Evolutionary conservation across 2,888 invertebrate genomes (phyloP), one percentile per base, ranked within the genome.

Genomic region (Dioctria linearis): DNA sequence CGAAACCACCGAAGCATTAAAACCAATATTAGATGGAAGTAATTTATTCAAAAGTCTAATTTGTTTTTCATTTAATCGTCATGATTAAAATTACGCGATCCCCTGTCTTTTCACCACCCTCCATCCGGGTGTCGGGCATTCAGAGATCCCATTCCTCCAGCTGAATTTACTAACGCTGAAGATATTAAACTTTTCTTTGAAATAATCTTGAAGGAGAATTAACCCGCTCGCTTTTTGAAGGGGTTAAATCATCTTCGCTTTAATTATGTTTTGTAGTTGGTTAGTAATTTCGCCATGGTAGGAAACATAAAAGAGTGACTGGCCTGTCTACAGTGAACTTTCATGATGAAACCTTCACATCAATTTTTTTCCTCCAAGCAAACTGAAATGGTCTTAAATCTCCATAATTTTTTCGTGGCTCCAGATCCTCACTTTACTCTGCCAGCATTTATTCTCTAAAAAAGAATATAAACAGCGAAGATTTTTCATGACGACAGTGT

Each of bases 401-500:
- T 61, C 61, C 75, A 75, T 75, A 57, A 57, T 75, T 75, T 59
- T 75, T 75, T 59, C 49, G 43, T 61, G 57, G 61, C 61, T 75
- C 63, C 51, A 63, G 63, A 13, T 78, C 61, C 78, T 49, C 49
- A 51, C 37, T 37, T 25, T 49, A 78, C 63, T 78, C 46, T 49
- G 65, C 37, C 65, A 49, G 57, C 78, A 46, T 78, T 78, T 63
- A 63, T 78, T 65, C 11, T 37, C 11, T 39, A 5, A 37, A 78
- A 61, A 78, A 63, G 40, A 78, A 63, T 63, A 78, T 78, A 78
- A 78, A 78, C 78, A 78, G 78, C 63, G 49, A 78, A 78, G 78
- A 78, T 78, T 78, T 78, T 78, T 78, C 78, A 78, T 39, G 65
- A 63, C 46, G 78, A 78, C 78, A 78, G 78, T 78, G 78, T 65